phyloP scores from a whole-genome alignment of 2,888 invertebrate species.

The Abrostola triplasia region DNA sequence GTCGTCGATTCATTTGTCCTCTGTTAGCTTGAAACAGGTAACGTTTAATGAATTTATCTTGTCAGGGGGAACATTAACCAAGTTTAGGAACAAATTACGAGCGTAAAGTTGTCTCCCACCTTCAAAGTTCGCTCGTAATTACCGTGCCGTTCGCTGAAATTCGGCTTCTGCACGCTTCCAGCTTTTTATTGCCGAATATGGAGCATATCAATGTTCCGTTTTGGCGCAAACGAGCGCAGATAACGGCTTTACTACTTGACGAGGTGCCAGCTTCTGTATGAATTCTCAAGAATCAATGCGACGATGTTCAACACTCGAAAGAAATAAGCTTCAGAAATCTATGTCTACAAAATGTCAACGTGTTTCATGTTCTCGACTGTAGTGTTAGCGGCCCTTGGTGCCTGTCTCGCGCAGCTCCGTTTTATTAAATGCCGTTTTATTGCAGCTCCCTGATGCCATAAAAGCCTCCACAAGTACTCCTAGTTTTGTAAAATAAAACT shows the following conservation, averaged over 20 bases:
- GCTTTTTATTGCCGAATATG: constrained; percentile 71
- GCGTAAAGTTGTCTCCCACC: constrained; percentile 80
- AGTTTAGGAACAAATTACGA: constrained; percentile 85
- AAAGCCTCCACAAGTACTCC: constrained; percentile 68
- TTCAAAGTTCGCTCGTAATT: constrained; percentile 79
- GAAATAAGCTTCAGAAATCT: constrained; percentile 65
- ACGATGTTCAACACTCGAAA: constrained; percentile 58
- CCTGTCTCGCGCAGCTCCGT: constrained; percentile 60
- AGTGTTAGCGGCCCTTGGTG: constrained; percentile 50
- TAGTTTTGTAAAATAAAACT: constrained; percentile 78
- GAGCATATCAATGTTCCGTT: constrained; percentile 77
- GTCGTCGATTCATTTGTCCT: constrained; percentile 66
- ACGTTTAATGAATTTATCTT: constrained; percentile 86
- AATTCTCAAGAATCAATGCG: constrained; percentile 72
- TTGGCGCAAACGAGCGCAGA: constrained; percentile 79
- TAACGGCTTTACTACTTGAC: constrained; percentile 83
- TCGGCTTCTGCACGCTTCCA: constrained; percentile 62
- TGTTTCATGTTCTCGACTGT: constrained; percentile 56
- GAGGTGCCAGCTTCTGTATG: constrained; percentile 72
- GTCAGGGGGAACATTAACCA: constrained; percentile 83
- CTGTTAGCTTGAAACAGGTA: constrained; percentile 70
- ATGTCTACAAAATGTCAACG: constrained; percentile 64
- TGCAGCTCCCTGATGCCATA: constrained; percentile 67
- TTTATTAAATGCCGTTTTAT: constrained; percentile 77
- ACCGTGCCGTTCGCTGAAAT: constrained; percentile 74